Conservation (phyloP, 2,888 invertebrate genomes). For the Caenorhabditis sp. region DNA sequence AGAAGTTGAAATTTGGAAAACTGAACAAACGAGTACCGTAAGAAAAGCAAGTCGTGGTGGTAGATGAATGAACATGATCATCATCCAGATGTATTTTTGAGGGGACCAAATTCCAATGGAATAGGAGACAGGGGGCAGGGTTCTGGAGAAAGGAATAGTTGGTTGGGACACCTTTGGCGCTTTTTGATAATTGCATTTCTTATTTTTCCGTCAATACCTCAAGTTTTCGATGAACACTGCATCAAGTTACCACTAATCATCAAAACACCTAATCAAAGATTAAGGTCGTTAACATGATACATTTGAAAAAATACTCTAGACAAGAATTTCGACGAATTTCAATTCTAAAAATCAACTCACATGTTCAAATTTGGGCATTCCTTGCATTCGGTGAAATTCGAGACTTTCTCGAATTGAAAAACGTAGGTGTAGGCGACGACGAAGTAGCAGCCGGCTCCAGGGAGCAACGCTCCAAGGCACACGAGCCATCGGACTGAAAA, state of each 20-base stretch:
- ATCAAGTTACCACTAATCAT: not conserved
- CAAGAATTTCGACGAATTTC: not conserved
- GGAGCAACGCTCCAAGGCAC: slow-evolving; percentile 78
- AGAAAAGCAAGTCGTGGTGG: slow-evolving; percentile 79
- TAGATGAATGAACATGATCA: slow-evolving; percentile 79
- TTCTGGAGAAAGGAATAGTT: slow-evolving; percentile 72
- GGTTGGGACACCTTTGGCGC: too few relatives aligned
- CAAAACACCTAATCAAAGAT: slow-evolving; percentile 28
- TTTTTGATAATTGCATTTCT: too few relatives aligned
- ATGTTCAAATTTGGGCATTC: slow-evolving; percentile 78
- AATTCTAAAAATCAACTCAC: slow-evolving; percentile 60
- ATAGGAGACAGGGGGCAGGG: slow-evolving; percentile 81
- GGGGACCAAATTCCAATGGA: slow-evolving; percentile 82
- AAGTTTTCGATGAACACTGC: not conserved
- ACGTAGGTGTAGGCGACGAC: slow-evolving; percentile 80
- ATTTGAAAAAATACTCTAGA: not conserved
- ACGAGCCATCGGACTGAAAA: slow-evolving; percentile 71
- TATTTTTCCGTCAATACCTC: too few relatives aligned
- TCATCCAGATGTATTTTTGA: slow-evolving; percentile 81
- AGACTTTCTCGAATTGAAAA: slow-evolving; percentile 79
- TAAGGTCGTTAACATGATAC: slow-evolving; percentile 20
- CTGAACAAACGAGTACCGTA: slow-evolving; percentile 61
- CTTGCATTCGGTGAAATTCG: slow-evolving; percentile 77
- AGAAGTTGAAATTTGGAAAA: not conserved
- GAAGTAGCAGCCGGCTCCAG: slow-evolving; percentile 81